These are phyloP conservation scores for Seriola aureovittata DNA, from an alignment of 2,113 vertebrate species.

Conservation along the genomic window DNA sequence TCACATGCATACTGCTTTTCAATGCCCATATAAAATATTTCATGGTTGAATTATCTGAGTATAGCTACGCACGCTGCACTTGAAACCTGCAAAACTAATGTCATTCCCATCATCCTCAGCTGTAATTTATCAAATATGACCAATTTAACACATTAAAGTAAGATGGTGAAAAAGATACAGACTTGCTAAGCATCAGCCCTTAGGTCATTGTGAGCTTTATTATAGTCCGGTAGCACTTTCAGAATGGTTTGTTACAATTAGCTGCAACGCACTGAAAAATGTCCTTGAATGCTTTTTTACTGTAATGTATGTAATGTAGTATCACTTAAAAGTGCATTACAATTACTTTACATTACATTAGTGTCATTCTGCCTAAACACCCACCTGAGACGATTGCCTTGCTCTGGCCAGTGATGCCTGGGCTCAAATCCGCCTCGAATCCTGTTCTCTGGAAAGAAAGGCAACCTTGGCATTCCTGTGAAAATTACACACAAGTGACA, in stretches of 20 bases:
- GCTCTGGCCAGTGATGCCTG: constrained; percentile 84
- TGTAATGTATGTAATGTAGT: no score
- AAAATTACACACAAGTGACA: constrained; percentile 10
- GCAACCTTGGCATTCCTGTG: constrained; percentile 80
- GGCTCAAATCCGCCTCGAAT: constrained; percentile 69
- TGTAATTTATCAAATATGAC: no score
- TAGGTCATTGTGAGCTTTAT: not conserved
- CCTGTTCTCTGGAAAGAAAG: constrained; percentile 82
- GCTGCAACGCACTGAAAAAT: not conserved
- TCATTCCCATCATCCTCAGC: no score
- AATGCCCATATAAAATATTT: not conserved
- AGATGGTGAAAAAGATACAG: no score
- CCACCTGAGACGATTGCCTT: constrained; percentile 85
- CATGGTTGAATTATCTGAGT: not conserved
- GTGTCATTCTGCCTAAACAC: constrained; percentile 4
- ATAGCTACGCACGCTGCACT: not conserved
- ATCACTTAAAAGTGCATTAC: not conserved
- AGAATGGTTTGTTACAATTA: not conserved
- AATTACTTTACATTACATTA: not conserved
- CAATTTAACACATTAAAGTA: no score
- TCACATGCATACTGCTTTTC: not conserved
- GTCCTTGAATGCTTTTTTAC: not conserved
- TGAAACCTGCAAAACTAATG: not conserved
- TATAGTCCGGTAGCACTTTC: not conserved
- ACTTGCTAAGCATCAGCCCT: no score